Conservation (phyloP, 2,888 invertebrate genomes). For the Eugnorisma glareosa region DNA sequence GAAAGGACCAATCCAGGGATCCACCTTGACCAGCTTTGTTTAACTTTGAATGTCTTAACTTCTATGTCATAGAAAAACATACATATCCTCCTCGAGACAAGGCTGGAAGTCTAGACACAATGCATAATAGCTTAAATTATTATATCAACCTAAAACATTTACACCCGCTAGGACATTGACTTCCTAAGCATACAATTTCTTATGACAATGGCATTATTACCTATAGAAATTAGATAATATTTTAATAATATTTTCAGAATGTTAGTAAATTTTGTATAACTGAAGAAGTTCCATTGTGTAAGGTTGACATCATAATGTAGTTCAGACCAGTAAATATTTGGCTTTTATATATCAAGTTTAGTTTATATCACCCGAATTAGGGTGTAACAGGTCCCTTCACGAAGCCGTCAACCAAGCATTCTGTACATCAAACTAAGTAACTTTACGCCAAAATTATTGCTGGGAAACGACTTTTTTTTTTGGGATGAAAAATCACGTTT, state of each 20-base stretch:
- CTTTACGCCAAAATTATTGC: too few relatives aligned
- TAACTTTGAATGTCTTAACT: too few relatives aligned
- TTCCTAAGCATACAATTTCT: neutral
- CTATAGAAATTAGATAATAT: neutral
- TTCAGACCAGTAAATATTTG: neutral
- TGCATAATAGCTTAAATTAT: neutral
- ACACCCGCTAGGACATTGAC: neutral
- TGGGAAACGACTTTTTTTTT: too few relatives aligned
- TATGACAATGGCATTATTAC: neutral
- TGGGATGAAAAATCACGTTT: too few relatives aligned
- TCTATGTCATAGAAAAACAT: too few relatives aligned
- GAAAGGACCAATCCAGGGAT: too few relatives aligned
- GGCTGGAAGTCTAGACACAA: neutral
- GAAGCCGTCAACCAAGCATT: too few relatives aligned
- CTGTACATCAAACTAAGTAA: too few relatives aligned
- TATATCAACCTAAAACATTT: neutral
- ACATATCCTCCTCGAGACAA: neutral
- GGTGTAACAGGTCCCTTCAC: too few relatives aligned
- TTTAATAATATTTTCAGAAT: neutral
- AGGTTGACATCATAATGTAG: neutral
- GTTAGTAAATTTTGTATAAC: neutral
- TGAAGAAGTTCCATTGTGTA: neutral
- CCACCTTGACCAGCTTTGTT: too few relatives aligned
- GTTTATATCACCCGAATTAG: neutral
- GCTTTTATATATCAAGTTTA: neutral